A percentile compares a stretch with the other conserved stretches of the same genome.
phyloP scores from a whole-genome alignment of 2,888 invertebrate species.

The Lagria hirta region DNA sequence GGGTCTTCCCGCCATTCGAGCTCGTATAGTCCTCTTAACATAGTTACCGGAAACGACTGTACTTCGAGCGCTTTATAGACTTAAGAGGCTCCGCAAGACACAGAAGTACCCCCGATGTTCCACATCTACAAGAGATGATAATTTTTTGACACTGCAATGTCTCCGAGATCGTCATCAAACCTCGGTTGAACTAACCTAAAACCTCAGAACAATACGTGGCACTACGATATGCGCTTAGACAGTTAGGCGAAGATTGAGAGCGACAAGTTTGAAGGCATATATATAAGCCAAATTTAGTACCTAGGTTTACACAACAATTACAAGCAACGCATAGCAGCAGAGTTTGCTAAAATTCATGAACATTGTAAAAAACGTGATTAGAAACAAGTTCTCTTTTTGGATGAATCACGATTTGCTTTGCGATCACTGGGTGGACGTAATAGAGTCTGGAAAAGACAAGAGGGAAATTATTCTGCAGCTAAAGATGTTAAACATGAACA shows the following conservation, averaged over 20 bases:
- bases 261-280: background rate
- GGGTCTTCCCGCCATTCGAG: too few relatives aligned
- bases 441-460: too few relatives aligned
- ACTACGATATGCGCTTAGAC: conserved; percentile 1
- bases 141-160: conserved; percentile 1
- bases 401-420: too few relatives aligned
- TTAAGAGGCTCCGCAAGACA: conserved; percentile 1
- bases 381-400: too few relatives aligned
- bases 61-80: too few relatives aligned
- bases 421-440: too few relatives aligned
- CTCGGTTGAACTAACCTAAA: conserved; percentile 2
- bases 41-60: too few relatives aligned
- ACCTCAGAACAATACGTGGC: background rate
- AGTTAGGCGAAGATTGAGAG: conserved; percentile 3
- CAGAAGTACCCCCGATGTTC: conserved; percentile 4
- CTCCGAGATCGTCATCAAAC: conserved; percentile 5
- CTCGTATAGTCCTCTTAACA: too few relatives aligned
- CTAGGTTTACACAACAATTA: background rate
- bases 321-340: conserved; percentile 1
- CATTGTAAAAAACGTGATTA: too few relatives aligned
- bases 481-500: too few relatives aligned
- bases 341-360: conserved; percentile 2
- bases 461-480: too few relatives aligned
- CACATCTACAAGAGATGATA: conserved; percentile 1
- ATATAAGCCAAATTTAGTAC: conserved; percentile 1